Conservation (phyloP, 1,140 invertebrate genomes). For the Stegodyphus mimosarum region DNA sequence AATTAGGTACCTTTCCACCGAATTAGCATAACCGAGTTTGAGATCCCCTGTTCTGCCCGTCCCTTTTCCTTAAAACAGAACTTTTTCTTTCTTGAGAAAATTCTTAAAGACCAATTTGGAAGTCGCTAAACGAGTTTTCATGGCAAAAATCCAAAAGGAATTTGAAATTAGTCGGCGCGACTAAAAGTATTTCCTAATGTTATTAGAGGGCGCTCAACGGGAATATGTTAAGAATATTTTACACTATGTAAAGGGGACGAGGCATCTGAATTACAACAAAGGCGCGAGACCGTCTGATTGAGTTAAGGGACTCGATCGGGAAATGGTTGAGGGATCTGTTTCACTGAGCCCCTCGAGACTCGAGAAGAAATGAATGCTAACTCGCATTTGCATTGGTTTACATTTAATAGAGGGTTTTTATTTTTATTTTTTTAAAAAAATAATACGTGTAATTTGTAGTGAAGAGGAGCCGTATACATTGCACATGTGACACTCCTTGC, state of each 20-base stretch:
- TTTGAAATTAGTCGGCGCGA: slow-evolving; percentile 39
- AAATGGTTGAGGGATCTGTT: background rate
- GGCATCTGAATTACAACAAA: slow-evolving; percentile 15
- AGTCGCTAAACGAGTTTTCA: slow-evolving; percentile 42
- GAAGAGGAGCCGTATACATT: no score
- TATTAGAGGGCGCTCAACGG: background rate
- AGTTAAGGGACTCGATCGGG: background rate
- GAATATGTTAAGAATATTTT: slow-evolving; percentile 15
- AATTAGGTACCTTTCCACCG: slow-evolving; percentile 29
- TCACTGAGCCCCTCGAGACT: background rate
- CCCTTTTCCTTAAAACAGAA: no score
- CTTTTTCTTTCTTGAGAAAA: background rate
- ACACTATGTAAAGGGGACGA: background rate
- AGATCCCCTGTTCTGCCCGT: background rate
- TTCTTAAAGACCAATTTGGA: slow-evolving; percentile 48
- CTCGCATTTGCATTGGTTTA: background rate
- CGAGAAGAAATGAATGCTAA: background rate
- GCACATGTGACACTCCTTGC: no score
- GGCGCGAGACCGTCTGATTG: background rate
- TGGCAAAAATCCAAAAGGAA: slow-evolving; percentile 23
- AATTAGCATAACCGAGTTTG: slow-evolving; percentile 52
- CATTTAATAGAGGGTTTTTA: no score
- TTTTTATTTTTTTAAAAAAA: no score
- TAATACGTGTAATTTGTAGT: no score
- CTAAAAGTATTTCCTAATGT: slow-evolving; percentile 17